A percentile compares a stretch with the other conserved stretches of the same genome.
These are phyloP conservation scores for Hedya salicella DNA, from an alignment of 2,888 invertebrate species.

Conservation along the genomic window DNA sequence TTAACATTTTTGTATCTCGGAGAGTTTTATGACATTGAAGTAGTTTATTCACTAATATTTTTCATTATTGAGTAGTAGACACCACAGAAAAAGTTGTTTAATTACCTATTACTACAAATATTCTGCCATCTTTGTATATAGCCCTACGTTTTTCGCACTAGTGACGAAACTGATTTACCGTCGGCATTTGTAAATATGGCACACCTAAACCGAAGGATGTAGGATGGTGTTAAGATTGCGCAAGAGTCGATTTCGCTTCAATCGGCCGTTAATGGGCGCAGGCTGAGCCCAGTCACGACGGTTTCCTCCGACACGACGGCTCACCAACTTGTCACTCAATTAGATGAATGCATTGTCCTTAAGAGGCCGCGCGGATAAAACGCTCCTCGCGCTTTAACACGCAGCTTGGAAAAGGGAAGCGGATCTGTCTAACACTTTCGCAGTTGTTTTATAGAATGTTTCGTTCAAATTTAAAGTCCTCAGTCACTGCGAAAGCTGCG, in stretches of 20 bases:
- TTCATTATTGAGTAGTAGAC: too few species aligned
- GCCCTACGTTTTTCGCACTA: background rate
- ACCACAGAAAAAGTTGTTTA: too few species aligned
- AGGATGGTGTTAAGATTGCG: conserved; percentile 45
- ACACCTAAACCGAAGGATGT: conserved; percentile 20
- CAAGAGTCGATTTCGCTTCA: conserved; percentile 46
- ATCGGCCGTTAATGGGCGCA: conserved; percentile 42
- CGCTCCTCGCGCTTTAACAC: background rate
- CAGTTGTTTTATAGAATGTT: background rate
- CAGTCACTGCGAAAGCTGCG: background rate
- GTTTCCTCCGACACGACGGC: conserved; percentile 53
- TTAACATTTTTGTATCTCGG: too few species aligned
- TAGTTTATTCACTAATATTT: too few species aligned
- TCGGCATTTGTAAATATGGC: conserved; percentile 20
- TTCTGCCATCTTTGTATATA: too few species aligned
- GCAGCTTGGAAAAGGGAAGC: background rate
- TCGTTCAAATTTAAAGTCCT: background rate
- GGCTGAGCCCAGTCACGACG: conserved; percentile 35
- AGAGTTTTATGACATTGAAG: too few species aligned
- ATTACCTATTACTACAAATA: too few species aligned
- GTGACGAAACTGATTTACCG: background rate
- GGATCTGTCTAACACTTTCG: background rate
- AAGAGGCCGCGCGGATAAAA: conserved; percentile 14
- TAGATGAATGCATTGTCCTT: conserved; percentile 49
- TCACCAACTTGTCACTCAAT: conserved; percentile 63